These are phyloP conservation scores for Atta cephalotes DNA, from an alignment of 1,140 invertebrate genomes.

Conservation along the genomic window DNA sequence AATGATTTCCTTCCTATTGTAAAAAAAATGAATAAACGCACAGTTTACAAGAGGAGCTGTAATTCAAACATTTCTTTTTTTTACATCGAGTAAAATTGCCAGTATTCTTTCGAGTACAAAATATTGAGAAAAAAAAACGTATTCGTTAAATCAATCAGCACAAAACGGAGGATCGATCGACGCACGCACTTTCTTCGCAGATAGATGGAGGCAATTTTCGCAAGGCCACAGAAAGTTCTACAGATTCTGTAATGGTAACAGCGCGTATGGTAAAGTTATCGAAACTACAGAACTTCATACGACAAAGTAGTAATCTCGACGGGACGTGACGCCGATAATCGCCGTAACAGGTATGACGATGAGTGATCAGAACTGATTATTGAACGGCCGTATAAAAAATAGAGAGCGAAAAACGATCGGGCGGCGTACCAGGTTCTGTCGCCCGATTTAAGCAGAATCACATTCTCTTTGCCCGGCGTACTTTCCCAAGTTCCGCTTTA, in stretches of 20 bases:
- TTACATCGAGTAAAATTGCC: conserved; percentile 46
- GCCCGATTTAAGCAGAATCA: conserved; percentile 71
- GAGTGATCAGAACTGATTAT: neutral
- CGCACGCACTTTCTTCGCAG: neutral
- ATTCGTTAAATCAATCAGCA: neutral
- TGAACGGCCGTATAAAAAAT: conserved; percentile 82
- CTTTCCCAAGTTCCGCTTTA: conserved; percentile 7
- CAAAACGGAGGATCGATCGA: neutral
- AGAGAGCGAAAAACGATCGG: conserved; percentile 83
- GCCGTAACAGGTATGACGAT: neutral
- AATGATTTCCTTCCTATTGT: neutral
- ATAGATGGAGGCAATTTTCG: neutral
- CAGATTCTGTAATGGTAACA: conserved; percentile 7
- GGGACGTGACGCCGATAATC: neutral
- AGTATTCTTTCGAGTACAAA: conserved; percentile 47
- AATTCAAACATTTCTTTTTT: conserved; percentile 43
- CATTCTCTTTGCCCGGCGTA: conserved; percentile 20
- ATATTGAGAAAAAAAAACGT: neutral
- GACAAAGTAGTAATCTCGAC: neutral
- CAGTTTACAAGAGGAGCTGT: conserved; percentile 33
- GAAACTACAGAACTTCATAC: conserved; percentile 31
- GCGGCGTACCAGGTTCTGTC: neutral
- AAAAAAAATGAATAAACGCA: neutral
- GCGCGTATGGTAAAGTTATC: conserved; percentile 21
- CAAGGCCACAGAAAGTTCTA: conserved; percentile 11